Conservation (phyloP, 1,140 invertebrate species). For the Cotesia chilonis region DNA sequence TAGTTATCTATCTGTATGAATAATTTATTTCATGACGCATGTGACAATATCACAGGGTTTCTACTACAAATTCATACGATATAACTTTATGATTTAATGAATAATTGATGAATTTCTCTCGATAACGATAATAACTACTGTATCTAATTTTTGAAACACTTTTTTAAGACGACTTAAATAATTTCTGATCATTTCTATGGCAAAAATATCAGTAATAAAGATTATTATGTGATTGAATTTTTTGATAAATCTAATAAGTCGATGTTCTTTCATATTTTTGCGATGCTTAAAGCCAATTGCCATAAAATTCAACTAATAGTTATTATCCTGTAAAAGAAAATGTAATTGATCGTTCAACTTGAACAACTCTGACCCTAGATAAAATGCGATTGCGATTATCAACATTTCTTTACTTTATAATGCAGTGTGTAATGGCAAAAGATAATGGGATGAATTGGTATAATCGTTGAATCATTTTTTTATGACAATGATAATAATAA, state of each 20-base stretch:
- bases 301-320: background rate
- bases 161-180: too few species aligned
- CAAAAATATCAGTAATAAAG: too few species aligned
- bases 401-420: too few species aligned
- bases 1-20: background rate
- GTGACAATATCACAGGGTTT: background rate
- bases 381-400: background rate
- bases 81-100: conserved; percentile 6
- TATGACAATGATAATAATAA: too few species aligned
- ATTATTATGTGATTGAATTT: too few species aligned
- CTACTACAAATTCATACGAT: background rate
- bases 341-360: conserved; percentile 8
- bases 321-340: background rate
- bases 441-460: too few species aligned
- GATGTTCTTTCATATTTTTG: background rate
- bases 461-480: too few species aligned
- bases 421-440: background rate
- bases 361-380: background rate
- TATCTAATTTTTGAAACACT: too few species aligned
- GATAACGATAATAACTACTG: too few species aligned
- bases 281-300: background rate
- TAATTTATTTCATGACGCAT: conserved; percentile 1
- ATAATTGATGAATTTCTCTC: too few species aligned
- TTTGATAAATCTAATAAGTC: too few species aligned
- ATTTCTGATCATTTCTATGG: too few species aligned